phyloP scores from a whole-genome alignment of 30 jellyfish, hydroid and myxozoan genomes.

The Chrysaora quinquecirrha region DNA sequence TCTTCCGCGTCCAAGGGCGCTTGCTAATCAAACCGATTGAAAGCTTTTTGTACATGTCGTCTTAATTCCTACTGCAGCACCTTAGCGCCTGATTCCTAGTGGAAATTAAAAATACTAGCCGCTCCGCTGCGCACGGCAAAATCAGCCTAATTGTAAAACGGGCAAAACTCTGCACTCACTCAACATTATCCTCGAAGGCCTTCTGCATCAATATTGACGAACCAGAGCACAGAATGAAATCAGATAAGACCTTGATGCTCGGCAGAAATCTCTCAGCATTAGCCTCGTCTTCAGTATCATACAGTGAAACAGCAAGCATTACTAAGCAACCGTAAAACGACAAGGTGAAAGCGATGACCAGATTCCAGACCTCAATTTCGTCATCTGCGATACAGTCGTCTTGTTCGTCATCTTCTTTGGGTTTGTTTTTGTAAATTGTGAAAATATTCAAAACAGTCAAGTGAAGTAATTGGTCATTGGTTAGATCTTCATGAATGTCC shows the following conservation, averaged over 20 bases:
- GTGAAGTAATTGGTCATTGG: conserved; percentile 43
- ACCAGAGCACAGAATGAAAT: conserved; percentile 78
- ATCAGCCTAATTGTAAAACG: too few relatives aligned
- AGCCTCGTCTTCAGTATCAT: conserved; percentile 2
- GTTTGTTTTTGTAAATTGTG: conserved; percentile 65
- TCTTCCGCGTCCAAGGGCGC: too few relatives aligned
- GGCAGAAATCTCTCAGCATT: conserved; percentile 68
- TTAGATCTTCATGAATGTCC: conserved; percentile 39
- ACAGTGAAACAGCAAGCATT: conserved; percentile 8
- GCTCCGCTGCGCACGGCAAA: too few relatives aligned
- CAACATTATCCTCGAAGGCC: conserved; percentile 40
- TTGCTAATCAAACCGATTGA: too few relatives aligned
- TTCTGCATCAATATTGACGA: conserved; percentile 60
- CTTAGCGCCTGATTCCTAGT: too few relatives aligned
- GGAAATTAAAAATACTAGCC: too few relatives aligned
- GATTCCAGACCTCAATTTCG: conserved; percentile 67
- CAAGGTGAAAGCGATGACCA: conserved; percentile 27
- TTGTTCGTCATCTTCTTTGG: conserved; percentile 64
- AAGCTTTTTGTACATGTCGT: too few relatives aligned
- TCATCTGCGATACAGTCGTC: conserved; percentile 73
- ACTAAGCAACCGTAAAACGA: conserved; percentile 25
- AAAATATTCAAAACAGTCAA: conserved; percentile 38
- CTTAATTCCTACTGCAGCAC: too few relatives aligned
- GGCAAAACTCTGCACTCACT: too few relatives aligned
- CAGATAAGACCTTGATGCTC: conserved; percentile 70